phyloP scores from a whole-genome alignment of 2,113 vertebrate species.

The Myotis brandtii region DNA sequence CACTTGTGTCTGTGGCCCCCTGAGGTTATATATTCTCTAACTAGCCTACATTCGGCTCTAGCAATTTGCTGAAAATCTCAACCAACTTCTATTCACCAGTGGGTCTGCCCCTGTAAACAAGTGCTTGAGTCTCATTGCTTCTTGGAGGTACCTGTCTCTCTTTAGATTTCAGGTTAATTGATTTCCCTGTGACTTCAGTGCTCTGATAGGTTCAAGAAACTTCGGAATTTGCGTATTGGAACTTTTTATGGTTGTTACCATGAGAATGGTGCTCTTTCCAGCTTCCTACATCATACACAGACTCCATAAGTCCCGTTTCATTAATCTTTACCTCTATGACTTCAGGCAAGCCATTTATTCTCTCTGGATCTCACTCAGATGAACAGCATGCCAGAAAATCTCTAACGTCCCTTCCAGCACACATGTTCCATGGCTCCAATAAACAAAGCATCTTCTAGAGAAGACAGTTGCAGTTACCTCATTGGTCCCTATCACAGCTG shows the following conservation, averaged over 20 bases:
- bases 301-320: neutral
- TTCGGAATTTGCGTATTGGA: neutral
- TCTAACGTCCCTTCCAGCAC: neutral
- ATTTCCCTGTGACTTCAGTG: neutral
- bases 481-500: neutral
- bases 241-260: neutral
- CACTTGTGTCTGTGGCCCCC: no score
- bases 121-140: neutral
- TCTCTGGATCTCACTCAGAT: neutral
- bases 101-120: neutral
- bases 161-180: neutral
- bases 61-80: neutral
- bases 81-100: neutral
- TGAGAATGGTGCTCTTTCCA: constrained; percentile 19
- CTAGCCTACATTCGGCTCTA: neutral
- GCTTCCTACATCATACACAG: neutral
- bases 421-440: neutral
- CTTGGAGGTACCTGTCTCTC: neutral
- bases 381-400: constrained; percentile 16
- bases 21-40: neutral
- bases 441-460: constrained; percentile 25
- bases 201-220: neutral
- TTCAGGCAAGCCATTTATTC: constrained; percentile 1
- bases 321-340: constrained; percentile 13
- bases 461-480: neutral